Evolutionary conservation across 2,888 invertebrate species (phyloP).

Genomic region (Zelleria hepariella): DNA sequence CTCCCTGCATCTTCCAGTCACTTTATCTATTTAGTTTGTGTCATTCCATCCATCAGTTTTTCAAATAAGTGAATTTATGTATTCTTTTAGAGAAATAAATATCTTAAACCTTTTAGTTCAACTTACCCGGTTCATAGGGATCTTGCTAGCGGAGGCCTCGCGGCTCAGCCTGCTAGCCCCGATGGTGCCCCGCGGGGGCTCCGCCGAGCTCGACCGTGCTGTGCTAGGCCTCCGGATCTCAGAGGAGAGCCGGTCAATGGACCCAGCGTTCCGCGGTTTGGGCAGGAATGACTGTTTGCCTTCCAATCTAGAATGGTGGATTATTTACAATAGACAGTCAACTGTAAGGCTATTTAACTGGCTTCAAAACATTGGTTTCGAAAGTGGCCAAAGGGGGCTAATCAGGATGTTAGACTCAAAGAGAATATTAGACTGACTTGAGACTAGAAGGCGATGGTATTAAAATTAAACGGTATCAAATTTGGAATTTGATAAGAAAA

Average conservation of each 20-base stretch:
- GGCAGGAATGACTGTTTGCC: constrained; percentile 51
- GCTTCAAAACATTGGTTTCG: neutral
- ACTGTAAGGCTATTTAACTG: neutral
- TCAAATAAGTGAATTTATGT: no score
- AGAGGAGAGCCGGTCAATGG: constrained; percentile 46
- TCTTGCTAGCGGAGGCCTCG: constrained; percentile 51
- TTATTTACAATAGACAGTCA: neutral
- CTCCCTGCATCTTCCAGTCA: no score
- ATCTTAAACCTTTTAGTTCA: neutral
- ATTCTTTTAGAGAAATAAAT: no score
- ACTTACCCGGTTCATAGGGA: constrained; percentile 39
- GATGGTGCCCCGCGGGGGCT: constrained; percentile 41
- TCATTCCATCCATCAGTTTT: no score
- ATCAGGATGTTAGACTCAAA: no score
- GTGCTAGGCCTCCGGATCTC: constrained; percentile 46
- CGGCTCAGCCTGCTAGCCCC: constrained; percentile 37
- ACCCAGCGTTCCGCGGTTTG: constrained; percentile 44
- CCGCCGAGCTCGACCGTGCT: constrained; percentile 52
- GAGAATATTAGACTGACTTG: no score
- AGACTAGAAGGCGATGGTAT: no score
- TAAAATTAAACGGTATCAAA: no score
- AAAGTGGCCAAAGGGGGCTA: no score
- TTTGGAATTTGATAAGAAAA: no score
- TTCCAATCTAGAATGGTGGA: constrained; percentile 31
- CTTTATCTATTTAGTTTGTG: no score